These are phyloP conservation scores for Falco berigora DNA, from an alignment of 2,797 vertebrate species.

Conservation along the genomic window DNA sequence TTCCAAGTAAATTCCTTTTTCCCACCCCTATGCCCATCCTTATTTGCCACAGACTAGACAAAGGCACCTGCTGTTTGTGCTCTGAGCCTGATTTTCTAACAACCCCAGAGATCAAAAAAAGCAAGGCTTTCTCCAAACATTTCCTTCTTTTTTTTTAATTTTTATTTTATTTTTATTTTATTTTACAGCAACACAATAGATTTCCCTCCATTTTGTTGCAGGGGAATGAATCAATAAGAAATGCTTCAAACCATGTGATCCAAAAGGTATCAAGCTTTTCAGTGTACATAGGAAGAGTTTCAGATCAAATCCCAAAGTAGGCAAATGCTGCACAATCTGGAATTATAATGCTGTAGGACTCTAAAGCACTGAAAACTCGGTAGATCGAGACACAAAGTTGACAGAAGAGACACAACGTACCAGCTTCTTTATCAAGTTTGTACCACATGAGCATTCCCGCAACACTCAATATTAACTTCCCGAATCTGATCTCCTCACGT, in stretches of 20 bases:
- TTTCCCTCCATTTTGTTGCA: neutral
- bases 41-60: neutral
- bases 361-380: neutral
- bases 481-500: neutral
- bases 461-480: neutral
- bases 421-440: neutral
- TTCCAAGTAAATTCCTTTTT: neutral
- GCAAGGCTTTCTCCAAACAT: neutral
- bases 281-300: neutral
- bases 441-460: neutral
- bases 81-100: neutral
- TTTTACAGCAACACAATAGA: neutral
- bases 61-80: neutral
- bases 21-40: neutral
- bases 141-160: too few species aligned
- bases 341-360: neutral
- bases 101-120: neutral
- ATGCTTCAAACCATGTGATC: neutral
- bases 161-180: neutral
- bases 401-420: neutral
- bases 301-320: neutral
- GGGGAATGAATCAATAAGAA: neutral
- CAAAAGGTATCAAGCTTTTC: neutral
- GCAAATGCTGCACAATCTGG: neutral
- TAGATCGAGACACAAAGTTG: neutral